Base-by-base conservation (phyloP, 2,797 vertebrate species). In the Chaunax sp. region DNA sequence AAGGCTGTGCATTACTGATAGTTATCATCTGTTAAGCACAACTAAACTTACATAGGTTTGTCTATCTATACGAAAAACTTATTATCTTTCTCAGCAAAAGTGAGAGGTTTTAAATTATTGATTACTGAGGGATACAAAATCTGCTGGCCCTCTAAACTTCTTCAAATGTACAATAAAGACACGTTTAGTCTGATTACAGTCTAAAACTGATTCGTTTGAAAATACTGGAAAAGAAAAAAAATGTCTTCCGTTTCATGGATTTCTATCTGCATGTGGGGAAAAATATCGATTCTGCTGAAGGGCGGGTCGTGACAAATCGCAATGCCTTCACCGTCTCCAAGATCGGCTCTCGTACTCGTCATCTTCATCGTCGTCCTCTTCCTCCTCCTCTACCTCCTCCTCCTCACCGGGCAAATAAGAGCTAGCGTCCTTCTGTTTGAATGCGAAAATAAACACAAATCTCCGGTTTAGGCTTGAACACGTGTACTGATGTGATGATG, bases 291-390 rank as follows among this genome's bases (percentile, higher is more conserved):
- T 78, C 65, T 65, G 72, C 74, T 19, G 55, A 35, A 71, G 53
- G 67, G 79, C 26, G 4, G 56, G 16, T 13, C 16, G 44, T 13
- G 73, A 57, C 3, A 3, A 28, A 52, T 70, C 25, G 2, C 19
- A 26, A 19, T 3, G 62, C 87, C 92, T 84, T 97, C 95, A 99
- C 95, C 97, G 96, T 89, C 98, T 94, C 98, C 98, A 99, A 8
- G 96, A 98, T 77, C 98, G 97, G 82, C 97, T 98, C 83, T 98
- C 96, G 53, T 96, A 95, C 86, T 98, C 96, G 35, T 99, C 97
- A 61, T 99, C 98, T 81, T 95, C 93, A 0, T 94, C 94, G 2
- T 94, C 93, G 0, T 95, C 94, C 6, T 95, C 97, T 6, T 98
- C 97, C 15, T 98, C 97, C 9, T 98, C 97, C 3, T 97, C 97